Evolutionary conservation across 2,888 invertebrate species (phyloP).

Genomic region (Branchipolynoe longqiensis): DNA sequence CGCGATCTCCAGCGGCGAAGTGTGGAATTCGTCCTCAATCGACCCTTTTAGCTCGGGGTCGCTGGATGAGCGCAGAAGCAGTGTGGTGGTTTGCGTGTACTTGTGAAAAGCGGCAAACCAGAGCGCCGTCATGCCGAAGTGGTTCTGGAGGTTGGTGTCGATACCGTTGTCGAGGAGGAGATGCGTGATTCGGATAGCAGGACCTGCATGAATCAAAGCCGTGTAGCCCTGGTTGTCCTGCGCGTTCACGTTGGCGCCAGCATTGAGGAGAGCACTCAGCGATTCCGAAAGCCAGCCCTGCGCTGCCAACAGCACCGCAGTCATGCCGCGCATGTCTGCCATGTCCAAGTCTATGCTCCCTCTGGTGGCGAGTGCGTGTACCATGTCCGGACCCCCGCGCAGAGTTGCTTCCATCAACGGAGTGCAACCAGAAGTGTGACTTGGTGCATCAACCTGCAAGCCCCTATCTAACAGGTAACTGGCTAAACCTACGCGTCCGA

Average conservation of each 20-base stretch:
- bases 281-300: not conserved
- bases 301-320: conserved; percentile 4
- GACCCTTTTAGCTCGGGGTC: conserved; percentile 33
- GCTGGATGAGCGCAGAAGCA: conserved; percentile 35
- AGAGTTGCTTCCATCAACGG: conserved; percentile 39
- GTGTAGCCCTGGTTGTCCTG: conserved; percentile 31
- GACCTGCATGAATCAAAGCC: conserved; percentile 31
- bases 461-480: not conserved
- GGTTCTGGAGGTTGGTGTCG: conserved; percentile 31
- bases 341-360: conserved; percentile 23
- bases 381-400: not conserved
- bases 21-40: conserved; percentile 53
- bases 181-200: not conserved
- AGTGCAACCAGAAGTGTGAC: not conserved
- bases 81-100: not conserved
- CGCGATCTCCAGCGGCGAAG: conserved; percentile 52
- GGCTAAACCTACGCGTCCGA: not conserved
- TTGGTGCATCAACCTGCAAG: not conserved
- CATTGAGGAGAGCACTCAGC: not conserved
- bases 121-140: conserved; percentile 50
- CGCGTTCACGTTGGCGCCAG: conserved; percentile 34
- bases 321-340: conserved; percentile 8
- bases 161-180: conserved; percentile 10
- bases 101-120: conserved; percentile 44
- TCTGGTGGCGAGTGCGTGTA: not conserved